Percentiles rank a stretch among this genome's conserved stretches.
Evolutionary conservation across 2,888 invertebrate species (phyloP).

Genomic region (Leptinotarsa peninsularis): DNA sequence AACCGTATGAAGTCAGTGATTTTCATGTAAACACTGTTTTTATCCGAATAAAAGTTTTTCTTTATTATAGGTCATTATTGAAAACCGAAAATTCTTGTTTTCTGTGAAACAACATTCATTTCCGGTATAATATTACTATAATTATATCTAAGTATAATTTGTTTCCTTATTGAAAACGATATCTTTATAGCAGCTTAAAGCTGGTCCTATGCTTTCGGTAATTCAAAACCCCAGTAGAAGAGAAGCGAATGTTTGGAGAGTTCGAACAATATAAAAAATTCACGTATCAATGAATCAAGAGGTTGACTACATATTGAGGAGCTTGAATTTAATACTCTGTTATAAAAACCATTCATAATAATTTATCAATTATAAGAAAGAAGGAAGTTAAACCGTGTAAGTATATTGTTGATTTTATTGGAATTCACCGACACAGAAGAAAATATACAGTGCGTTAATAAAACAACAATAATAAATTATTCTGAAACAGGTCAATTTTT

Average conservation of each 20-base stretch:
- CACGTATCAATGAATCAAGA: background rate
- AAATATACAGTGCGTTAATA: background rate
- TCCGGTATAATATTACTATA: background rate
- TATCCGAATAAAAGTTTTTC: background rate
- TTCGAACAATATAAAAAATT: background rate
- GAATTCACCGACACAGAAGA: no score
- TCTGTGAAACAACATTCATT: background rate
- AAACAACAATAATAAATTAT: background rate
- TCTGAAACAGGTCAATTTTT: no score
- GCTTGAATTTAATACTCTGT: background rate
- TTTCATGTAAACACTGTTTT: no score
- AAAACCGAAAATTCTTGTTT: background rate
- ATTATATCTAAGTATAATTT: constrained; percentile 2
- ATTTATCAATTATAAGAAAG: background rate
- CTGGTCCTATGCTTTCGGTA: constrained; percentile 1
- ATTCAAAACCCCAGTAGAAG: background rate
- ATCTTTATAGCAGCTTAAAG: background rate
- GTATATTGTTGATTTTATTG: no score
- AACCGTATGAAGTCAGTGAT: no score
- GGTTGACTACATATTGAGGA: background rate
- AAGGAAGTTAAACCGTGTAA: background rate
- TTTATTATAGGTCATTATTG: background rate
- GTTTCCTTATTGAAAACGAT: background rate
- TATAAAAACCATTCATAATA: background rate
- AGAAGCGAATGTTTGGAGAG: background rate